phyloP scores from a whole-genome alignment of 2,113 vertebrate genomes.

The Otis tarda region DNA sequence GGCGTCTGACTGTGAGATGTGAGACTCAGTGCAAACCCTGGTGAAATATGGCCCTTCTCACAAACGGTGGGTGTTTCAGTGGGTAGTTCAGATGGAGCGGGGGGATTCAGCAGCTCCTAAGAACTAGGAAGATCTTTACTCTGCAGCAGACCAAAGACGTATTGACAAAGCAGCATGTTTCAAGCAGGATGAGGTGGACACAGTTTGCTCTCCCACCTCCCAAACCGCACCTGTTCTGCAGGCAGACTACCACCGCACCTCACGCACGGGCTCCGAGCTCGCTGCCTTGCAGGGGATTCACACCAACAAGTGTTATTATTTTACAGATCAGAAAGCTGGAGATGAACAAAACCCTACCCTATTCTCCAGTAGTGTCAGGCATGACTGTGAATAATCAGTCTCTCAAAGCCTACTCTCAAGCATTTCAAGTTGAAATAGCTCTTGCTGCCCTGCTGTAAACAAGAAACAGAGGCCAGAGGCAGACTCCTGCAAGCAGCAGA shows the following conservation, averaged over 20 bases:
- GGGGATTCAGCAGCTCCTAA: too few species aligned
- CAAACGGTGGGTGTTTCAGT: too few species aligned
- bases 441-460: neutral
- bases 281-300: neutral
- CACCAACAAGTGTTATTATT: neutral
- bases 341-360: neutral
- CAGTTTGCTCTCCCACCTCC: too few species aligned
- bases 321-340: neutral
- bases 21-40: too few species aligned
- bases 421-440: neutral
- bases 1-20: too few species aligned
- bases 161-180: too few species aligned
- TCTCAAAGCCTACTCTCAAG: neutral
- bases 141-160: too few species aligned
- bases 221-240: neutral
- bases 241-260: neutral
- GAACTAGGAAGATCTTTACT: too few species aligned
- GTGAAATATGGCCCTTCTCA: too few species aligned
- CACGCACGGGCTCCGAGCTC: neutral
- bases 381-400: neutral
- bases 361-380: neutral
- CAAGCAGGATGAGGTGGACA: too few species aligned
- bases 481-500: neutral
- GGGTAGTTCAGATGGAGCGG: too few species aligned
- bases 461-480: neutral